Base-by-base conservation (phyloP, 2,797 vertebrate genomes). In the Emydoidea blandingii region DNA sequence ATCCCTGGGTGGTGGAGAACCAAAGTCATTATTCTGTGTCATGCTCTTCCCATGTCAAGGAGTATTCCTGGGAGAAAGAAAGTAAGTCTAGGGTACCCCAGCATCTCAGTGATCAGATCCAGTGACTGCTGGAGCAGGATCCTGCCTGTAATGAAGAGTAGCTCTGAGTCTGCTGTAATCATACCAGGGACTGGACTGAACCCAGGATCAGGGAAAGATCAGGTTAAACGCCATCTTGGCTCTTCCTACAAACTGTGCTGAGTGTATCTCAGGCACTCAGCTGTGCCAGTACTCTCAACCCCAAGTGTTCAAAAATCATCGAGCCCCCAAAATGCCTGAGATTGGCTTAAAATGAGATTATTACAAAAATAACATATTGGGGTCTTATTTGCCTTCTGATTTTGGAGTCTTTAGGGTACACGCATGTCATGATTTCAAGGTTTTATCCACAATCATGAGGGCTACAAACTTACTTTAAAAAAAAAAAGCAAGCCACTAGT, bases 31-130 rank as follows among this genome's bases (percentile, higher is more conserved):
- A 25, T 47, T 74, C 23, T 29, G 44, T 44, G 44, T 76, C 53
- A 18, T 56, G 0, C 1, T 19, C 3, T 21, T 1, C 6, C 25
- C 31, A 50, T 19, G 15, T 74, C 10, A 27, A 49, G 8, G 31
- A 37, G 34, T 91, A 92, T 87, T 91, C 56, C 62, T 91, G 44
- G 34, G n/a, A 94, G 7, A 62, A 85, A 68, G 37, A 80, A 80
- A 85, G 4, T 68, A 4, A 93, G 81, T 78, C 7, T 12, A 21
- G 44, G 49, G 41, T 10, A 83, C 8, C 16, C 23, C 27, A 86
- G 31, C 12, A 78, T 27, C 74, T 16, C 41, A 29, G 27, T 49
- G 44, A 78, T 49, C 44, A 44, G 44, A 44, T 44, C 44, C 44
- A 72, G 12, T 78, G 16, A 78, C 12, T 86, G 68, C 50, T 96